These are phyloP conservation scores for Acronicta alni DNA, from an alignment of 2,888 invertebrate species.

Conservation along the genomic window DNA sequence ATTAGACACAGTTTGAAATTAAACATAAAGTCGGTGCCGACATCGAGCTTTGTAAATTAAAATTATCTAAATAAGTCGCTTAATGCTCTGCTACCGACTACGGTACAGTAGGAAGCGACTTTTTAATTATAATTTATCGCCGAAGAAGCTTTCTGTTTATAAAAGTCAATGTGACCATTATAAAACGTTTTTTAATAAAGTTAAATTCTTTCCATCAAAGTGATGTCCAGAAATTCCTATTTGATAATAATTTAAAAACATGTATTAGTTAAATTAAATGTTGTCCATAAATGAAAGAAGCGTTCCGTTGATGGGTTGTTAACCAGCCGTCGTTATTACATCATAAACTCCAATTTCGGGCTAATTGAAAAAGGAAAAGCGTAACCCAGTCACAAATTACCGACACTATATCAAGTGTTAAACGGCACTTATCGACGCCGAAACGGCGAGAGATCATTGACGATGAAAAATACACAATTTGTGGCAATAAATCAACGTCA, in stretches of 20 bases:
- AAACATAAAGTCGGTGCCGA: conserved; percentile 9
- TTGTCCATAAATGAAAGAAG: conserved; percentile 64
- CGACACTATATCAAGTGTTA: conserved; percentile 89
- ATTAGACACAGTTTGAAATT: conserved; percentile 11
- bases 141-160: conserved; percentile 39
- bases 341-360: conserved; percentile 82
- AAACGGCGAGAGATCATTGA: conserved; percentile 82
- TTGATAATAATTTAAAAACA: conserved; percentile 61
- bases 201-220: conserved; percentile 52
- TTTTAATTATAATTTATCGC: conserved; percentile 51
- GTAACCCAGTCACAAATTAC: conserved; percentile 85
- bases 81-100: conserved; percentile 22
- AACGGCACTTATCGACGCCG: conserved; percentile 87
- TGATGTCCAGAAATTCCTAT: conserved; percentile 55
- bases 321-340: conserved; percentile 73
- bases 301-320: conserved; percentile 65
- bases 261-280: conserved; percentile 65
- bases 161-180: conserved; percentile 39
- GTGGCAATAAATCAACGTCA: conserved; percentile 85
- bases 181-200: conserved; percentile 56
- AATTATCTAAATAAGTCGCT: conserved; percentile 40
- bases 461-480: conserved; percentile 89
- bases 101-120: conserved; percentile 32
- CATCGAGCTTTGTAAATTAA: conserved; percentile 38
- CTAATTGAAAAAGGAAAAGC: conserved; percentile 88